Conservation (phyloP, 2,888 invertebrate genomes). For the Pollenia labialis region DNA sequence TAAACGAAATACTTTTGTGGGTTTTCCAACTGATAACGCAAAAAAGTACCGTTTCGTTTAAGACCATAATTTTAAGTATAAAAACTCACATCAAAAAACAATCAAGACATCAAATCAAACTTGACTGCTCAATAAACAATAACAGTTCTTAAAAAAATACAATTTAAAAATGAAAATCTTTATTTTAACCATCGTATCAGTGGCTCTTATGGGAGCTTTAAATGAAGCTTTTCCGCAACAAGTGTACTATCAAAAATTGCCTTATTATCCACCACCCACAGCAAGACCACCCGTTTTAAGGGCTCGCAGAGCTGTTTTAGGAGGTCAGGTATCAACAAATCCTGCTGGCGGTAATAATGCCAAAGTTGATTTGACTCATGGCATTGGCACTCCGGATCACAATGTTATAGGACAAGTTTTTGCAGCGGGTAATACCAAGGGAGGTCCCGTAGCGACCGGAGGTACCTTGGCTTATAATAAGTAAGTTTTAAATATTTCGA, state of each 20-base stretch:
- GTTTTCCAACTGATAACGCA: constrained; percentile 26
- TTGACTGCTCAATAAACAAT: neutral
- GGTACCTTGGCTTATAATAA: constrained; percentile 74
- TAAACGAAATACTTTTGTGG: too few relatives aligned
- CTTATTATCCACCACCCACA: constrained; percentile 74
- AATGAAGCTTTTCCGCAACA: constrained; percentile 62
- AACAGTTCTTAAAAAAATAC: neutral
- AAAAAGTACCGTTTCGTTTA: neutral
- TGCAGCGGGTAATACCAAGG: constrained; percentile 75
- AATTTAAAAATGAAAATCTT: constrained; percentile 65
- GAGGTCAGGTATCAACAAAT: constrained; percentile 77
- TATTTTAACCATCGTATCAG: constrained; percentile 17
- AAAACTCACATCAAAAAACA: neutral
- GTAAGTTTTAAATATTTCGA: constrained; percentile 58
- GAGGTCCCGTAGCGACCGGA: constrained; percentile 74
- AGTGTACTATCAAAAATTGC: constrained; percentile 42
- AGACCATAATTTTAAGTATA: constrained; percentile 24
- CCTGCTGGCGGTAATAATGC: constrained; percentile 80
- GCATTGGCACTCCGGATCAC: constrained; percentile 79
- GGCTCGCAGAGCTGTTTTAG: constrained; percentile 77
- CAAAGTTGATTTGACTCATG: constrained; percentile 76
- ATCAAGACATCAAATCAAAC: constrained; percentile 12
- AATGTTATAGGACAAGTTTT: constrained; percentile 78
- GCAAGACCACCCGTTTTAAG: constrained; percentile 67
- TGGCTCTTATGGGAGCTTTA: constrained; percentile 39